Evolutionary conservation across 1,140 invertebrate genomes (phyloP).

Genomic region (Drosophila triauraria): DNA sequence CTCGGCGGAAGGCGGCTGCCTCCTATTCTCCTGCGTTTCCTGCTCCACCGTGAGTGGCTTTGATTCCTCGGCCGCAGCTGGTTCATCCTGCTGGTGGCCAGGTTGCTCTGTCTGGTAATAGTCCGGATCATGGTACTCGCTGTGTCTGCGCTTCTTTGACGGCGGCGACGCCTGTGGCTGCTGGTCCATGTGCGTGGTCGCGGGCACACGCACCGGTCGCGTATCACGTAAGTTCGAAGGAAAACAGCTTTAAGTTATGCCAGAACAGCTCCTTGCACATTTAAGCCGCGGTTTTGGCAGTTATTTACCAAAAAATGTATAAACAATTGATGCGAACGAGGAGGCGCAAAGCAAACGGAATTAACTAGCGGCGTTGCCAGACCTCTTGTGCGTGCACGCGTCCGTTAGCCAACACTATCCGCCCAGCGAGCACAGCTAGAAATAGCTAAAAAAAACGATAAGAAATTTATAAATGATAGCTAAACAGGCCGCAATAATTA

Average conservation of each 20-base stretch:
- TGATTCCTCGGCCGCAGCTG: neutral
- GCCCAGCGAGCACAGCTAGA: too few species aligned
- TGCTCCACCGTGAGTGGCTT: conserved; percentile 35
- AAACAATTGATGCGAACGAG: conserved; percentile 56
- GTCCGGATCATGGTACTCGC: conserved; percentile 82
- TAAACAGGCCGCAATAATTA: too few species aligned
- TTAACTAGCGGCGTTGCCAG: conserved; percentile 31
- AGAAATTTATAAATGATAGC: too few species aligned
- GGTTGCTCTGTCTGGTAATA: conserved; percentile 36
- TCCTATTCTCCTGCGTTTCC: conserved; percentile 2
- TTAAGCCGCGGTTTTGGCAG: conserved; percentile 50
- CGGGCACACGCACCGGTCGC: conserved; percentile 31
- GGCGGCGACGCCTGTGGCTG: conserved; percentile 51
- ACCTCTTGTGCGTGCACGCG: neutral
- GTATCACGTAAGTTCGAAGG: conserved; percentile 53
- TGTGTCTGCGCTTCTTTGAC: conserved; percentile 74
- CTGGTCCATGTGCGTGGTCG: conserved; percentile 70
- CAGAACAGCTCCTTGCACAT: conserved; percentile 53
- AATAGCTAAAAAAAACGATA: too few species aligned
- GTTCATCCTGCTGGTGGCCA: conserved; percentile 4
- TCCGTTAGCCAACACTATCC: conserved; percentile 33
- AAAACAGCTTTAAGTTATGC: conserved; percentile 37
- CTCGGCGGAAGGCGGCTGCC: neutral
- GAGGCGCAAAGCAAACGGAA: conserved; percentile 64
- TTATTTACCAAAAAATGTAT: conserved; percentile 41